These are phyloP conservation scores for Urocyon cinereoargenteus DNA, from an alignment of 2,797 vertebrate species.

Conservation along the genomic window DNA sequence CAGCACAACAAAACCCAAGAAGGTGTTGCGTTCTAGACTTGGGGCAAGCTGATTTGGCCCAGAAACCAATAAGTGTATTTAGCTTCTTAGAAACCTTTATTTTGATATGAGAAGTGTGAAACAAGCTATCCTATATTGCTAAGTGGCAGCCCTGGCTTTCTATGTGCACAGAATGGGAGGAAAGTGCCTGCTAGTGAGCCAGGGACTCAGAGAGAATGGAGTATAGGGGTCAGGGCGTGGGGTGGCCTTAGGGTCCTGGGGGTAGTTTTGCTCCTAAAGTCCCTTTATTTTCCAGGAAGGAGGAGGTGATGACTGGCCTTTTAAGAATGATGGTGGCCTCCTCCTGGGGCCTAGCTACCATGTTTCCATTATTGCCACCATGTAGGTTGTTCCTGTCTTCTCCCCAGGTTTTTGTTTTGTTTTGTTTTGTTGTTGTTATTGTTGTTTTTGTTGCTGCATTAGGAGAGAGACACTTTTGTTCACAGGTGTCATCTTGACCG, in stretches of 20 bases:
- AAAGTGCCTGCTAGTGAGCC: not conserved
- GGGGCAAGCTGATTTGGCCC: not conserved
- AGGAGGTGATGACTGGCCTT: not conserved
- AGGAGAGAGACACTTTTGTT: not conserved
- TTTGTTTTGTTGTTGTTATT: too few relatives aligned
- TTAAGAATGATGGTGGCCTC: not conserved
- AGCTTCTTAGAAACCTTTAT: not conserved
- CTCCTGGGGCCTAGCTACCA: not conserved
- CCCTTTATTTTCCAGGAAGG: not conserved
- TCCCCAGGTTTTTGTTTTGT: not conserved
- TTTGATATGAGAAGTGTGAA: not conserved
- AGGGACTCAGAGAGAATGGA: not conserved
- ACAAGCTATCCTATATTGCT: not conserved
- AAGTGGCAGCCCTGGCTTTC: not conserved
- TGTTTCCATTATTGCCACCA: not conserved
- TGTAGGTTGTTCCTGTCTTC: not conserved
- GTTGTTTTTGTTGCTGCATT: not conserved
- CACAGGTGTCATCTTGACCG: not conserved
- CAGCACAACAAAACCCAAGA: not conserved
- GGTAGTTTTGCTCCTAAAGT: not conserved
- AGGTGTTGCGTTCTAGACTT: not conserved
- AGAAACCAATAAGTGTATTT: not conserved
- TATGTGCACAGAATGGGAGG: not conserved
- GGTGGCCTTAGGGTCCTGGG: not conserved
- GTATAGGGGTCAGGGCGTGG: not conserved